Evolutionary conservation across 2,113 vertebrate species (phyloP), one percentile per base, ranked within the genome.

Genomic region (Phyllostomus hastatus): DNA sequence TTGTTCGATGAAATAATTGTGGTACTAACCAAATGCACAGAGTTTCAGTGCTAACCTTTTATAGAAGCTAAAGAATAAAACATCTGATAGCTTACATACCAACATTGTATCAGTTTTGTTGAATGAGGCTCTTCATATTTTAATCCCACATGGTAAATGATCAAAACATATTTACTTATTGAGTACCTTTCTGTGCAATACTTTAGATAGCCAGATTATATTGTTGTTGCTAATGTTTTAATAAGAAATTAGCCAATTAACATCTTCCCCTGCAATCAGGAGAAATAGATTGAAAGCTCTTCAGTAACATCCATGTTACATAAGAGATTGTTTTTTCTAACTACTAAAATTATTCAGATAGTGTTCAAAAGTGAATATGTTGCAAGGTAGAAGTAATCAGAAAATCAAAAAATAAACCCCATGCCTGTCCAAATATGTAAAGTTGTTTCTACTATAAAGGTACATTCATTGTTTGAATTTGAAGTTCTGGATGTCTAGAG

Each of bases 21-120:
- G 24, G 10, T 64, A 38, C 35, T 33, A 70, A 64, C 57, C 69
- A 93, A 97, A 91, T 46, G 57, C 19, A 80, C 70, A 94, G 41
- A 80, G n/a, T 10, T 79, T 88, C 50, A 43, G 8, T 80, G 3
- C 9, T 78, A 54, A 82, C 26, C 54, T 92, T 82, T 59, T 94
- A 50, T 4, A 95, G 43, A 95, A 89, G 17, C 59, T 69, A 89
- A 95, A 94, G 59, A 78, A 92, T 43, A 66, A 76, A 89, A 67
- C 8, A 90, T 26, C 14, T 46, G 16, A 31, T 33, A 82, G 16
- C 26, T 82, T 22, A 38, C 19, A 17, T 59, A 4, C 66, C 75
- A 76, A 88, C 3, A 75, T 90, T 82, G 14, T 11, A 16, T 7
- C 22, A 82, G 28, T 96, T 4, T 69, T 85, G 46, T 70, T 79